phyloP scores from a whole-genome alignment of 2,888 invertebrate genomes.

The Osmoderma eremita region DNA sequence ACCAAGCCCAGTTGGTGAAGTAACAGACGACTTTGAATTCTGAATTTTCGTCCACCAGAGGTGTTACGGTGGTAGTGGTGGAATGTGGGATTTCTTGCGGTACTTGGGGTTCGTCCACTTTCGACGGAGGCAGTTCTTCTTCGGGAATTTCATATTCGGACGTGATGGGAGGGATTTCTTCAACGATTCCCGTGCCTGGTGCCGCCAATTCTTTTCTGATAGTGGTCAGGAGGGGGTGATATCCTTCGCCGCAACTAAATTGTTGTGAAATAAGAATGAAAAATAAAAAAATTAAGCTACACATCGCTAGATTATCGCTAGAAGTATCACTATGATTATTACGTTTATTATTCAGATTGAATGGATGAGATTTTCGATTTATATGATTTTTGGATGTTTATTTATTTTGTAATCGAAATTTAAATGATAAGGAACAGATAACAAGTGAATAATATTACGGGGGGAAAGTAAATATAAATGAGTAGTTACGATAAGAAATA shows the following conservation, averaged over 20 bases:
- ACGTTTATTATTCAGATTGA: too few species aligned
- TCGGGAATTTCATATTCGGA: constrained; percentile 42
- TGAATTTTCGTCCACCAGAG: constrained; percentile 54
- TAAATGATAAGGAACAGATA: not conserved
- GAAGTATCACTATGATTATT: too few species aligned
- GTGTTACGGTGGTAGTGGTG: constrained; percentile 45
- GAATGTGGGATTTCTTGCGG: constrained; percentile 42
- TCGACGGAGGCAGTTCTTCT: constrained; percentile 28
- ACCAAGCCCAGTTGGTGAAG: constrained; percentile 96
- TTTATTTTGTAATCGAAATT: not conserved
- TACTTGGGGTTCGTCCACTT: constrained; percentile 42
- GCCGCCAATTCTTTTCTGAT: constrained; percentile 77
- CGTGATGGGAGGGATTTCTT: constrained; percentile 44
- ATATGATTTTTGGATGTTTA: not conserved
- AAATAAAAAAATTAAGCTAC: constrained; percentile 47
- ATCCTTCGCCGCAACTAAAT: constrained; percentile 78
- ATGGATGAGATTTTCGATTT: too few species aligned
- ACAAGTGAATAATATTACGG: not conserved
- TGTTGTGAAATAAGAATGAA: constrained; percentile 4
- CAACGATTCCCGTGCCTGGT: constrained; percentile 55
- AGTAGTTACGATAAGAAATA: not conserved
- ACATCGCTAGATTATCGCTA: too few species aligned
- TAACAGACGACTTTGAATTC: constrained; percentile 86
- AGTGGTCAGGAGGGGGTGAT: constrained; percentile 81
- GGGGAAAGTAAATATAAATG: not conserved